Percentiles rank a stretch among this genome's conserved stretches.
Conservation (phyloP, 2,888 invertebrate species). For the Diaprepes abbreviatus region DNA sequence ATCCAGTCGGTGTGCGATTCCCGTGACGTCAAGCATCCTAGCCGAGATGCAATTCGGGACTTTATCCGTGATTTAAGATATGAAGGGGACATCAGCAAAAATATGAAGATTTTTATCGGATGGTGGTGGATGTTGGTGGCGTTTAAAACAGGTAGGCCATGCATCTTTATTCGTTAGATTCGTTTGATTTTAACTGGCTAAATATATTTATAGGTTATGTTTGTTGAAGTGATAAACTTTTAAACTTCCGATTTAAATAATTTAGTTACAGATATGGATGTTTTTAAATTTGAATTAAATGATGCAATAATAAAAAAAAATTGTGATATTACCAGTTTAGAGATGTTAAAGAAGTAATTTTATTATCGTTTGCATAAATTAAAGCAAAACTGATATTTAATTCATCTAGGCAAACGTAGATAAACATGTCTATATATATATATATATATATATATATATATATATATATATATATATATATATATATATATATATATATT, state of each 20-base stretch:
- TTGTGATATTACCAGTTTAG: too few relatives aligned
- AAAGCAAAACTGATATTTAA: too few relatives aligned
- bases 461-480: too few relatives aligned
- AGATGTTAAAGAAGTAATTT: too few relatives aligned
- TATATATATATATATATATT: too few relatives aligned
- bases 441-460: too few relatives aligned
- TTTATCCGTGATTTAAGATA: constrained; percentile 36
- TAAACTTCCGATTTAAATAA: background rate
- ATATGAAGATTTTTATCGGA: constrained; percentile 27
- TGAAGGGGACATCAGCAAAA: constrained; percentile 33
- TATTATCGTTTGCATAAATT: too few relatives aligned
- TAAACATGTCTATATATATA: too few relatives aligned
- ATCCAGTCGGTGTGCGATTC: constrained; percentile 48
- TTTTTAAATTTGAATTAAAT: too few relatives aligned
- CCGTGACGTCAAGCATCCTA: constrained; percentile 44
- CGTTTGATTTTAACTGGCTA: background rate
- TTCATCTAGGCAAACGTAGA: too few relatives aligned
- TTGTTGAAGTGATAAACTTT: background rate
- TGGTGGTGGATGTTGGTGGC: constrained; percentile 36
- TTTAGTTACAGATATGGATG: background rate
- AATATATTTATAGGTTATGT: constrained; percentile 7
- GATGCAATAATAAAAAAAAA: too few relatives aligned
- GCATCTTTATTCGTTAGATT: background rate
- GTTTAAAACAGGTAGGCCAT: constrained; percentile 35
- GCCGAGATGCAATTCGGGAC: constrained; percentile 41